Evolutionary conservation across 2,113 vertebrate genomes (phyloP).

Genomic region (Etheostoma spectabile): DNA sequence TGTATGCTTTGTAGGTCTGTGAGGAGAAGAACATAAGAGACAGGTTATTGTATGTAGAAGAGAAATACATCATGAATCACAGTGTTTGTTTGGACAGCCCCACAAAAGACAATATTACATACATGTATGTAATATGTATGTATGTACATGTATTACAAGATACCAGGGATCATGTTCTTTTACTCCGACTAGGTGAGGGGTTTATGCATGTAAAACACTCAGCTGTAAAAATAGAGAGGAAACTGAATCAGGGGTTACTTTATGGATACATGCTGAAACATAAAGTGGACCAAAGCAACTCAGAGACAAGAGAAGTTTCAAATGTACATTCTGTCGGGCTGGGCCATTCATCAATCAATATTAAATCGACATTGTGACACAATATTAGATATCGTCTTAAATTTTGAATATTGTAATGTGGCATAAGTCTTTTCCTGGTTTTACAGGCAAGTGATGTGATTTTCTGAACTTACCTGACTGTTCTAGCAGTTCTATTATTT

Average conservation of each 20-base stretch:
- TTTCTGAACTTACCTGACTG: too few species aligned
- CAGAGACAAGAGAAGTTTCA: neutral
- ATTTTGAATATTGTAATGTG: too few species aligned
- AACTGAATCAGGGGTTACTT: neutral
- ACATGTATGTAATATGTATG: too few species aligned
- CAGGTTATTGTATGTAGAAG: neutral
- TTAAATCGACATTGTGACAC: too few species aligned
- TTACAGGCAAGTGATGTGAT: too few species aligned
- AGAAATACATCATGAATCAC: neutral
- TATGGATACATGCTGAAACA: neutral
- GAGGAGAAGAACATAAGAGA: conserved; percentile 37
- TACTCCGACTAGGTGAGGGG: neutral
- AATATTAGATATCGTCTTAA: too few species aligned
- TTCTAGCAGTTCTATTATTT: too few species aligned
- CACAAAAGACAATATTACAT: neutral
- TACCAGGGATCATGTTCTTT: neutral
- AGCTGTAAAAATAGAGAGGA: neutral
- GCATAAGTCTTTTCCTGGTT: too few species aligned
- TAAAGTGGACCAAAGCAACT: neutral
- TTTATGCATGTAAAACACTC: neutral
- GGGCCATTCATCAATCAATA: too few species aligned
- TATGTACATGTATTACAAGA: too few species aligned
- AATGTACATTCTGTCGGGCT: neutral
- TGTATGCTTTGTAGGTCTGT: conserved; percentile 87
- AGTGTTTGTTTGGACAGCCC: neutral